A percentile compares a stretch with the other conserved stretches of the same genome.
Conservation (phyloP, 2,888 invertebrate species). For the Caenorhabditis angaria region DNA sequence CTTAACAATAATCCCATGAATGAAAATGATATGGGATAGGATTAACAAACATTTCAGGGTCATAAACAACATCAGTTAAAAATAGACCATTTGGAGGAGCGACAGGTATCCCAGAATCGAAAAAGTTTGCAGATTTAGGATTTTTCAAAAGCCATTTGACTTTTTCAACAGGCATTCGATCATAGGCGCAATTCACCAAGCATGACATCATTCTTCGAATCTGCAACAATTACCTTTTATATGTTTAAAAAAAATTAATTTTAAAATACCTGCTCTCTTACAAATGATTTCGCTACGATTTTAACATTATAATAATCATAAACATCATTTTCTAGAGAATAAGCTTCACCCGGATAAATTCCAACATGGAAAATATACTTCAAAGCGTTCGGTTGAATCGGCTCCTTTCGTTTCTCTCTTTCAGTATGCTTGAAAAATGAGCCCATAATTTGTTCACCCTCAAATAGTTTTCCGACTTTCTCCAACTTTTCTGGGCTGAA, state of each 20-base stretch:
- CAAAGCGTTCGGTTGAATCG: constrained; percentile 38
- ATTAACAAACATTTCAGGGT: constrained; percentile 50
- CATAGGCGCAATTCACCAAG: constrained; percentile 54
- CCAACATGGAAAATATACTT: constrained; percentile 47
- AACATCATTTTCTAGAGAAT: constrained; percentile 49
- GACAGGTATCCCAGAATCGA: constrained; percentile 44
- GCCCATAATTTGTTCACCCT: constrained; percentile 60
- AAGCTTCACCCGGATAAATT: constrained; percentile 48
- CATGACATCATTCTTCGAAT: constrained; percentile 65
- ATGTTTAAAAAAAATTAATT: not conserved
- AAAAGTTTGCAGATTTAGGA: constrained; percentile 56
- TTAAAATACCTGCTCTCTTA: constrained; percentile 60
- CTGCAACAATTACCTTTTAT: constrained; percentile 24
- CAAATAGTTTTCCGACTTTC: constrained; percentile 47
- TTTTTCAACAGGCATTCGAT: constrained; percentile 26
- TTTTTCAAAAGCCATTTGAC: constrained; percentile 58
- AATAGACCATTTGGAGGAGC: constrained; percentile 61
- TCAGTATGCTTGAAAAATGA: constrained; percentile 63
- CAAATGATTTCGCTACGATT: constrained; percentile 57
- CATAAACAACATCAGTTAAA: constrained; percentile 63
- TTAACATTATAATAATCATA: constrained; percentile 64
- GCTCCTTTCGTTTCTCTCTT: constrained; percentile 52
- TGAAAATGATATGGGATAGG: constrained; percentile 57
- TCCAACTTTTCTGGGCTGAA: constrained; percentile 43
- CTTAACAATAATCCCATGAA: constrained; percentile 53